phyloP scores from a whole-genome alignment of 2,888 invertebrate genomes.

The Caradrina clavipalpis region DNA sequence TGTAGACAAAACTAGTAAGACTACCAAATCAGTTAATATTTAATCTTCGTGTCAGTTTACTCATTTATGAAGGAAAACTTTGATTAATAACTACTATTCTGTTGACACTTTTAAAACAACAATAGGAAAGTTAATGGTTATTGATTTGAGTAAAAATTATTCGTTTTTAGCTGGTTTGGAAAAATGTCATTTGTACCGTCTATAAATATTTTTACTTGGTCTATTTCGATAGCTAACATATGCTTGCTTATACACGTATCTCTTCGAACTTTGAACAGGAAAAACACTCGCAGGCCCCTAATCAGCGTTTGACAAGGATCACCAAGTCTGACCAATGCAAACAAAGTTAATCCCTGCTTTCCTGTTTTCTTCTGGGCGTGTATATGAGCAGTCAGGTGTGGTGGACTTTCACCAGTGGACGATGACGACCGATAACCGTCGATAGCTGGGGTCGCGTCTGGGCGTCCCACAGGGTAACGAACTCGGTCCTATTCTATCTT shows the following conservation, averaged over 20 bases:
- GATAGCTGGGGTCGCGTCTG: slow-evolving; percentile 74
- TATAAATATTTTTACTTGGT: background rate
- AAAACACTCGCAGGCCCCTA: slow-evolving; percentile 24
- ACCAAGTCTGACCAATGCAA: slow-evolving; percentile 33
- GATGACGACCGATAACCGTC: slow-evolving; percentile 79
- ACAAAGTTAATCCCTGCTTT: slow-evolving; percentile 56
- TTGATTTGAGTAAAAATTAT: slow-evolving; percentile 3
- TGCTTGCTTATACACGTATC: slow-evolving; percentile 3
- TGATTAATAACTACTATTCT: background rate
- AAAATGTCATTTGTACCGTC: background rate
- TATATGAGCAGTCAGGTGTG: slow-evolving; percentile 66
- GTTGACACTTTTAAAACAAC: slow-evolving; percentile 2
- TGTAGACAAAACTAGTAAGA: background rate
- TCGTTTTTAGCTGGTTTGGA: too few species aligned
- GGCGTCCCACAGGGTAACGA: slow-evolving; percentile 79
- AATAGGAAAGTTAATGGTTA: background rate
- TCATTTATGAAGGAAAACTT: slow-evolving; percentile 3
- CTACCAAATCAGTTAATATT: slow-evolving; percentile 12
- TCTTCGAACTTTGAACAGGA: slow-evolving; percentile 35
- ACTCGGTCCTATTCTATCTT: slow-evolving; percentile 73
- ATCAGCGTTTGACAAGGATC: slow-evolving; percentile 36
- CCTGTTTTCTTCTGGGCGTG: slow-evolving; percentile 54
- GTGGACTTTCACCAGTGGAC: slow-evolving; percentile 73
- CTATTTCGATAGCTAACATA: background rate
- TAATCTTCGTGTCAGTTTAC: background rate